Conservation (phyloP, 2,113 vertebrate genomes). For the Solea solea region DNA sequence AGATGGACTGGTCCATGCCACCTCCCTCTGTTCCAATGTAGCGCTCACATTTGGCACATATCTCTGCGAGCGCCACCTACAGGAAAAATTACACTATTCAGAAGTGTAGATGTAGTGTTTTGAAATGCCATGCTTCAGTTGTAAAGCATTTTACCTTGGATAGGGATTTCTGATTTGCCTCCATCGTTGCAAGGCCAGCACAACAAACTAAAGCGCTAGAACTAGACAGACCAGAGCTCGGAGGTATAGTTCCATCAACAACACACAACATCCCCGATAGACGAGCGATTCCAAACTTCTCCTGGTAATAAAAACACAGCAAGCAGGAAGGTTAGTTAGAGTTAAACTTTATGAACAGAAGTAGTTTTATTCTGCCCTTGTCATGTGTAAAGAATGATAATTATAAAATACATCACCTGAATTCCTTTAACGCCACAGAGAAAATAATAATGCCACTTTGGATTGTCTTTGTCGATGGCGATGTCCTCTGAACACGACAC, state of each 20-base stretch:
- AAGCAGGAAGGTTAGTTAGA: background rate
- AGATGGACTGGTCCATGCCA: constrained; percentile 99
- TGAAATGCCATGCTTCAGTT: background rate
- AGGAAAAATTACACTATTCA: constrained; percentile 6
- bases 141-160: constrained; percentile 86
- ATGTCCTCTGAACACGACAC: constrained; percentile 82
- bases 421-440: constrained; percentile 97
- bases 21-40: constrained; percentile 98
- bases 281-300: constrained; percentile 84
- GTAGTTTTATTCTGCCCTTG: background rate
- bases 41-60: constrained; percentile 90
- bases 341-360: too few relatives aligned
- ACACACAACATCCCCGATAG: constrained; percentile 91
- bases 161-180: constrained; percentile 87
- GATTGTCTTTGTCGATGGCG: constrained; percentile 88
- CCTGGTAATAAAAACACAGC: constrained; percentile 78
- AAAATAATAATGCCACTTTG: constrained; percentile 96
- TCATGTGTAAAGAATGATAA: background rate
- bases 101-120: background rate
- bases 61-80: constrained; percentile 91
- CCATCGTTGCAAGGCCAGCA: constrained; percentile 88
- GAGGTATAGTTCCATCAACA: constrained; percentile 92
- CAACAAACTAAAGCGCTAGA: constrained; percentile 97
- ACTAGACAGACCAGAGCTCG: constrained; percentile 94
- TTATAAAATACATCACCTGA: constrained; percentile 82